These are phyloP conservation scores for Macquaria australasica DNA, from an alignment of 2,113 vertebrate genomes.

Conservation along the genomic window DNA sequence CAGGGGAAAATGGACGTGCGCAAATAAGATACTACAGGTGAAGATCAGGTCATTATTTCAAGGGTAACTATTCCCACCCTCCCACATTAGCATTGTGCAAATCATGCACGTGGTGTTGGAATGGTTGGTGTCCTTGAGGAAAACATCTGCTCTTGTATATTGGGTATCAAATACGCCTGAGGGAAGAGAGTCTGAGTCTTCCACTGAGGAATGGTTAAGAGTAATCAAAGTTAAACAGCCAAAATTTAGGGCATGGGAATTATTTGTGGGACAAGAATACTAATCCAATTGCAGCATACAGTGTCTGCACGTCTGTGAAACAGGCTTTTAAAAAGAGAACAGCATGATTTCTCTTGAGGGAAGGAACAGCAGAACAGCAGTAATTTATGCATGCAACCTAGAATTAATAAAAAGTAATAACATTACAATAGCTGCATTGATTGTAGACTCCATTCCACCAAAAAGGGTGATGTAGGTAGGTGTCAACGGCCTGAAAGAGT, in stretches of 20 bases:
- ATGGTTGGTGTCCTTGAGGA: conserved; percentile 36
- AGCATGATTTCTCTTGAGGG: conserved; percentile 27
- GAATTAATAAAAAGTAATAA: conserved; percentile 6
- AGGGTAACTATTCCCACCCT: conserved; percentile 16
- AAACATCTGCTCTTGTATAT: conserved; percentile 53
- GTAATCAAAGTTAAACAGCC: conserved; percentile 48
- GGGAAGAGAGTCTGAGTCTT: conserved; percentile 15
- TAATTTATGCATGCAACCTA: background rate
- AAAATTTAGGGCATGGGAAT: conserved; percentile 35
- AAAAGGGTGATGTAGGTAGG: background rate
- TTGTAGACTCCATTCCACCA: background rate
- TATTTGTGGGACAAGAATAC: conserved; percentile 42
- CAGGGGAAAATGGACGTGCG: background rate
- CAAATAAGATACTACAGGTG: background rate
- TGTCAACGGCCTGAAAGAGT: conserved; percentile 1
- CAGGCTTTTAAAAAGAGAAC: conserved; percentile 26
- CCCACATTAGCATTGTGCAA: conserved; percentile 12
- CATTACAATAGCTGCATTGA: conserved; percentile 4
- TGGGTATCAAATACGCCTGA: conserved; percentile 1
- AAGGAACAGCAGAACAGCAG: background rate
- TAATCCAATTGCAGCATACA: conserved; percentile 29
- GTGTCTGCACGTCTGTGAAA: conserved; percentile 35
- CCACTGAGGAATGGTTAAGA: conserved; percentile 20
- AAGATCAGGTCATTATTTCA: conserved; percentile 34
- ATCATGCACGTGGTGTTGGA: background rate